Evolutionary conservation across 2,797 vertebrate species (phyloP).

Genomic region (Pitangus sulphuratus): DNA sequence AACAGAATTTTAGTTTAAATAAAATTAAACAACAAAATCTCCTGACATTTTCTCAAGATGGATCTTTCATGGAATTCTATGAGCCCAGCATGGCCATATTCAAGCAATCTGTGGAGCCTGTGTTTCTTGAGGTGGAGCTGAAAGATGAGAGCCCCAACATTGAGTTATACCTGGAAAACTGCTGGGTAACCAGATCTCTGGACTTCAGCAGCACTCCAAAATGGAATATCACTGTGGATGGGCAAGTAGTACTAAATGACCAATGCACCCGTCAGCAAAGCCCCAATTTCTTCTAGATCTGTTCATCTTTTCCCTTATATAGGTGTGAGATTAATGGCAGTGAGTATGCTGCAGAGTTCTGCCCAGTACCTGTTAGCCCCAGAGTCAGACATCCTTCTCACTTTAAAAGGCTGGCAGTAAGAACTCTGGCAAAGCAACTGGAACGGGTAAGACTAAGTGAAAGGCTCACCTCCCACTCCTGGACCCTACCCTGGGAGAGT

Average conservation of each 20-base stretch:
- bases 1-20: neutral
- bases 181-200: conserved; percentile 39
- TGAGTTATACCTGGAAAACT: conserved; percentile 43
- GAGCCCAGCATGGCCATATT: neutral
- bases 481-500: neutral
- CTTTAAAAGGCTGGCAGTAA: conserved; percentile 51
- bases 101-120: neutral
- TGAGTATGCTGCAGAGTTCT: conserved; percentile 8
- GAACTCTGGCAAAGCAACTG: neutral
- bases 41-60: neutral
- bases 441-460: conserved; percentile 4
- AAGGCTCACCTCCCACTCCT: neutral
- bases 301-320: neutral
- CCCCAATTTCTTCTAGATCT: neutral
- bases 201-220: conserved; percentile 5
- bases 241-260: conserved; percentile 24
- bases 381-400: conserved; percentile 19
- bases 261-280: neutral
- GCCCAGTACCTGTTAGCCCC: neutral
- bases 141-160: neutral
- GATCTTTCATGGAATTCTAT: conserved; percentile 40
- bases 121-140: conserved; percentile 61
- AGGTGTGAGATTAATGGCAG: conserved; percentile 21
- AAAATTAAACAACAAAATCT: neutral
- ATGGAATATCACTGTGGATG: conserved; percentile 47